These are phyloP conservation scores for Oreochromis mossambicus DNA, from an alignment of 2,797 vertebrate species.

Conservation along the genomic window DNA sequence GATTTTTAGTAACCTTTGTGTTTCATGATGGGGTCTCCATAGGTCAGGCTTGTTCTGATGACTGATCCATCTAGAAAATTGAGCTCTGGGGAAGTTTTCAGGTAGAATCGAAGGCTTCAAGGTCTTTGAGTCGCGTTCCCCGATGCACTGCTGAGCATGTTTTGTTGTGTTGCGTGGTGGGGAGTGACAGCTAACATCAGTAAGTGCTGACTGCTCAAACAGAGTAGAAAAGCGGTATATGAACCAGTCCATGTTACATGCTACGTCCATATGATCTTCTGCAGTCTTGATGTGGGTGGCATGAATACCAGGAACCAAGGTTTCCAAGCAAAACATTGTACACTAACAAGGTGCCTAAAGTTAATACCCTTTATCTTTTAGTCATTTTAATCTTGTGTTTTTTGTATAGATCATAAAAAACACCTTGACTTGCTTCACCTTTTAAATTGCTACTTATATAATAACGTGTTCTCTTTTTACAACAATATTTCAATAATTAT, in stretches of 20 bases:
- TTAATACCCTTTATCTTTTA: background rate
- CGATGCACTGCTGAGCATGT: background rate
- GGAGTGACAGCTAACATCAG: background rate
- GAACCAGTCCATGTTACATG: background rate
- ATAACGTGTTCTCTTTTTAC: background rate
- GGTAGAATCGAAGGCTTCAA: background rate
- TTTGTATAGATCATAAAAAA: background rate
- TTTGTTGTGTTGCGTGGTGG: background rate
- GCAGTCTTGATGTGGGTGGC: background rate
- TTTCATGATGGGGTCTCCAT: background rate
- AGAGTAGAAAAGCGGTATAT: background rate
- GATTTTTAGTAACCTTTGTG: background rate
- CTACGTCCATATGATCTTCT: background rate
- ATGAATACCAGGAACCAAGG: background rate
- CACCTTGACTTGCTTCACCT: background rate
- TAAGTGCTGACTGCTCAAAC: background rate
- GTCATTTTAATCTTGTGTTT: background rate
- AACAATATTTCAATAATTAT: background rate
- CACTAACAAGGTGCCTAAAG: background rate
- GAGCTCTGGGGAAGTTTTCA: background rate
- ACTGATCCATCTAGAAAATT: background rate
- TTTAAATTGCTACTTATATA: background rate
- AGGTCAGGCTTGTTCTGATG: background rate
- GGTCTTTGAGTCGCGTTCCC: background rate
- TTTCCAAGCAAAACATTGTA: background rate